These are phyloP conservation scores for Cephus sareptanus DNA, from an alignment of 2,888 invertebrate genomes.

Conservation along the genomic window DNA sequence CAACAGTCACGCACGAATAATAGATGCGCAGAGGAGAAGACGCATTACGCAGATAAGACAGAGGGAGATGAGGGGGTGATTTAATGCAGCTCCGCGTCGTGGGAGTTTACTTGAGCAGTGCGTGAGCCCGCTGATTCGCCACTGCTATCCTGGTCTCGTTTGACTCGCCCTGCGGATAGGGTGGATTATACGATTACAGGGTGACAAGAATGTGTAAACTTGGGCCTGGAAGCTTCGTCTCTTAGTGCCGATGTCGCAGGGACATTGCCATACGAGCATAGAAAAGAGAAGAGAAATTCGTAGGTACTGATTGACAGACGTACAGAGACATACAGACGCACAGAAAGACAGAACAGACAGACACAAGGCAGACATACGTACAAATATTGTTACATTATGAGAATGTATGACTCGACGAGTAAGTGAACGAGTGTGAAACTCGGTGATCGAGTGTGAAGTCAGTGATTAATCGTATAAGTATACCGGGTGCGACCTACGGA, in stretches of 20 bases:
- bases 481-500: conserved; percentile 8
- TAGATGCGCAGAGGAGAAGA: neutral
- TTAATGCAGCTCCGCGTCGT: conserved; percentile 2
- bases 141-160: conserved; percentile 96
- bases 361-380: neutral
- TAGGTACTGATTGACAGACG: neutral
- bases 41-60: neutral
- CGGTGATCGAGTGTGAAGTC: neutral
- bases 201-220: neutral
- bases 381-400: neutral
- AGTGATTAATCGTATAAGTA: neutral
- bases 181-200: conserved; percentile 5
- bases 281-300: neutral
- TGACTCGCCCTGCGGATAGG: conserved; percentile 78
- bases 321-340: neutral
- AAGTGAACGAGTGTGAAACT: neutral
- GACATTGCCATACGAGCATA: neutral
- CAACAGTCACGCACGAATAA: neutral
- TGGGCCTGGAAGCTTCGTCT: neutral
- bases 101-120: conserved; percentile 86
- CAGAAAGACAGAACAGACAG: neutral
- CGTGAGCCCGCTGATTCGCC: conserved; percentile 96
- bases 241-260: neutral
- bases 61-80: conserved; percentile 1
- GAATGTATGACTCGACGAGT: neutral